Conservation (phyloP, 2,888 invertebrate species). For the Agelastica alni region DNA sequence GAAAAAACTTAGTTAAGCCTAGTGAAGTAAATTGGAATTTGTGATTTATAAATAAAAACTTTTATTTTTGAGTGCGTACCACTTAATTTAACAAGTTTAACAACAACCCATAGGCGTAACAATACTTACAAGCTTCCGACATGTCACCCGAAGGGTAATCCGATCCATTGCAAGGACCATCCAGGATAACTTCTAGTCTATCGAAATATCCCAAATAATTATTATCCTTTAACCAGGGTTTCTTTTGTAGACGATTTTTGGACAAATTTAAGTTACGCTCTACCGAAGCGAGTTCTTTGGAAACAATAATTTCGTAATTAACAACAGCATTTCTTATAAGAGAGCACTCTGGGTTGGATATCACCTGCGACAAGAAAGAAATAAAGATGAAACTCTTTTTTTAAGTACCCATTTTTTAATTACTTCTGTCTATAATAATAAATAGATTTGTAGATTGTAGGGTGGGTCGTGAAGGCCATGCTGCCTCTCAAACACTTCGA, state of each 20-base stretch:
- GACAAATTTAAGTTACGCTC: conserved; percentile 13
- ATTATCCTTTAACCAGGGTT: conserved; percentile 23
- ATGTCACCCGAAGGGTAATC: conserved; percentile 68
- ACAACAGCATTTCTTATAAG: conserved; percentile 39
- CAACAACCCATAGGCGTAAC: too few species aligned
- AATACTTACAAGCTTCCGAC: conserved; percentile 75
- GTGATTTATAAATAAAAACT: too few species aligned
- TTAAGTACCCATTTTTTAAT: too few species aligned
- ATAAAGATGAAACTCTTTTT: too few species aligned
- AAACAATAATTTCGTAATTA: conserved; percentile 42
- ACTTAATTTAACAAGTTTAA: too few species aligned
- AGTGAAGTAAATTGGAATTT: too few species aligned
- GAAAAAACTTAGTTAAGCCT: too few species aligned
- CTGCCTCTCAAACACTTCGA: too few species aligned
- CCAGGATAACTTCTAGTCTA: conserved; percentile 62
- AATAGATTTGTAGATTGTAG: too few species aligned
- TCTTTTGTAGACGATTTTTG: conserved; percentile 24
- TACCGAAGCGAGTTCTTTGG: conserved; percentile 14
- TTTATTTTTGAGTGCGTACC: too few species aligned
- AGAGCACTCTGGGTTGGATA: conserved; percentile 21
- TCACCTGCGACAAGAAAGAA: conserved; percentile 31
- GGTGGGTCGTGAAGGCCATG: too few species aligned
- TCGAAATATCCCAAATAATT: conserved; percentile 55
- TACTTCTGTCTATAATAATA: too few species aligned
- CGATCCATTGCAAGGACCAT: conserved; percentile 63